Percentiles rank a stretch among this genome's conserved stretches.
These are phyloP conservation scores for Microchirus variegatus DNA, from an alignment of 2,797 vertebrate species.

Conservation along the genomic window DNA sequence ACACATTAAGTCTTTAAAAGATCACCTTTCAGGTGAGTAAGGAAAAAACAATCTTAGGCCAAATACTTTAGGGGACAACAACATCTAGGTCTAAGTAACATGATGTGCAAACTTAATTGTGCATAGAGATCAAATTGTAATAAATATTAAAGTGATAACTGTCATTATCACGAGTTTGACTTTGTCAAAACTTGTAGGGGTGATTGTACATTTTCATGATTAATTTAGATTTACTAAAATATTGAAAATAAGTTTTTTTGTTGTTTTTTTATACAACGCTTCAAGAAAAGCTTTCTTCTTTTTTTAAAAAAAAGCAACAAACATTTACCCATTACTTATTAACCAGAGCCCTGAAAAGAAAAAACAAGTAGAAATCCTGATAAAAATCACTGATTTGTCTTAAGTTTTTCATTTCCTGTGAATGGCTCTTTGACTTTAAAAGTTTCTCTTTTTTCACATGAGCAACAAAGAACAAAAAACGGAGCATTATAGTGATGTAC, in stretches of 20 bases:
- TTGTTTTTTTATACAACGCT: slow-evolving; percentile 51
- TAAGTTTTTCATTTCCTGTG: slow-evolving; percentile 56
- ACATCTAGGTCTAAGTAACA: slow-evolving; percentile 57
- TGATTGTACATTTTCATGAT: slow-evolving; percentile 78
- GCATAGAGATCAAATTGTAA: slow-evolving; percentile 81
- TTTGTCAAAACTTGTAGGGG: slow-evolving; percentile 72
- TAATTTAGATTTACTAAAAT: slow-evolving; percentile 73
- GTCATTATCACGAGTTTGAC: slow-evolving; percentile 64
- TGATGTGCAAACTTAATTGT: slow-evolving; percentile 79
- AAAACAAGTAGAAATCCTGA: slow-evolving; percentile 74
- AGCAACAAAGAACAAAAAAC: slow-evolving; percentile 71
- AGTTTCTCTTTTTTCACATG: slow-evolving; percentile 60
- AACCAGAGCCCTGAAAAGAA: slow-evolving; percentile 62
- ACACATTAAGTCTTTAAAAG: slow-evolving; percentile 44
- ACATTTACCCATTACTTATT: slow-evolving; percentile 63
- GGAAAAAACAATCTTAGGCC: slow-evolving; percentile 48
- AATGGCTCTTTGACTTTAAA: slow-evolving; percentile 70
- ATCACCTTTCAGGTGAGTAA: slow-evolving; percentile 58
- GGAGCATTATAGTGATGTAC: slow-evolving; percentile 67
- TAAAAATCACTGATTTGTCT: slow-evolving; percentile 74
- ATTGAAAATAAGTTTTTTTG: slow-evolving; percentile 32
- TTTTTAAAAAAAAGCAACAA: slow-evolving; percentile 67
- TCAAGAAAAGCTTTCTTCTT: slow-evolving; percentile 53
- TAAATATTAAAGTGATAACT: slow-evolving; percentile 77
- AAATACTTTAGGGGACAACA: slow-evolving; percentile 62